Evolutionary conservation across 2,888 invertebrate genomes (phyloP).

Genomic region (Campoplex nolae): DNA sequence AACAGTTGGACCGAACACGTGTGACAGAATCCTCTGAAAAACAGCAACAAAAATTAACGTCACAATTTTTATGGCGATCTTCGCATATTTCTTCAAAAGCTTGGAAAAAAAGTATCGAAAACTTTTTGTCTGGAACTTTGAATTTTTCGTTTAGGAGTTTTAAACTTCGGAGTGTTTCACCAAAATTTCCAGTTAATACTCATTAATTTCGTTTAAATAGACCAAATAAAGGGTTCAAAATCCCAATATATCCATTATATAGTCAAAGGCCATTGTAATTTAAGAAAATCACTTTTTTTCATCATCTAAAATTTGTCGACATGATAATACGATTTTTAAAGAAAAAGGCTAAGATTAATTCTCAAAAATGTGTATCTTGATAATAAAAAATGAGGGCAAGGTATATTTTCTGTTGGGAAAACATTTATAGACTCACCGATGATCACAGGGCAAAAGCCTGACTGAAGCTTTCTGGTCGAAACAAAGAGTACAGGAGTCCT

Average conservation of each 20-base stretch:
- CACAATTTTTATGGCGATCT: too few relatives aligned
- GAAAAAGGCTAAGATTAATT: background rate
- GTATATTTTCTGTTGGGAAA: background rate
- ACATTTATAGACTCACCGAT: conserved; percentile 87
- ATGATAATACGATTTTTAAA: background rate
- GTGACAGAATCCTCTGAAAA: conserved; percentile 92
- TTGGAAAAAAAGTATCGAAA: too few relatives aligned
- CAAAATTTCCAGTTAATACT: background rate
- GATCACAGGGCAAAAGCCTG: conserved; percentile 92
- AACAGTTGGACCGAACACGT: conserved; percentile 91
- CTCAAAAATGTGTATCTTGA: background rate
- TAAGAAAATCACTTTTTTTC: too few relatives aligned
- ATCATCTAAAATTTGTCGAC: background rate
- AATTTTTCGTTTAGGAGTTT: background rate
- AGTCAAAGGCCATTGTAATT: too few relatives aligned
- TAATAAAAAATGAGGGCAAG: too few relatives aligned
- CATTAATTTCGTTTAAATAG: background rate
- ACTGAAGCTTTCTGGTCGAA: conserved; percentile 92
- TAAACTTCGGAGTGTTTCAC: background rate
- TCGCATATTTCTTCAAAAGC: background rate
- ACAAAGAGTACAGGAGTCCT: conserved; percentile 95
- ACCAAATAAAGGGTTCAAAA: background rate
- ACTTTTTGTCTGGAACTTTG: background rate
- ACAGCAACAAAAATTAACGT: conserved; percentile 2
- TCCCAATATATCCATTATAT: too few relatives aligned